Base-by-base conservation (phyloP, 1,140 invertebrate genomes). In the Euborellia annulipes region DNA sequence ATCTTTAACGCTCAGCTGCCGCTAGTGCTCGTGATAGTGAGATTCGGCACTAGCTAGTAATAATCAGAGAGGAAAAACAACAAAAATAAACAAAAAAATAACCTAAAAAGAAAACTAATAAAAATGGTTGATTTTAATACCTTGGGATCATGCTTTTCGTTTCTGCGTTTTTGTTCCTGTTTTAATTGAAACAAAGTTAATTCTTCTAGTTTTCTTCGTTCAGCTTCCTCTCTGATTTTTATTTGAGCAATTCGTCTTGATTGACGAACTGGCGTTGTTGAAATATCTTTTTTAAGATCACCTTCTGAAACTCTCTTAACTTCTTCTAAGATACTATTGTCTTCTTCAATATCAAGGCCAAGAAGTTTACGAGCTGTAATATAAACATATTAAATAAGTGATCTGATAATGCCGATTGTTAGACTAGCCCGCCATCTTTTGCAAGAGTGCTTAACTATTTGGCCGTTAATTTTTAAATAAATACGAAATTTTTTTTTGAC, bases 171-270 rank as follows among this genome's bases (percentile, higher is more conserved):
- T 32, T 71, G 65, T 53, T 74, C 71, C 51, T 72, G 71, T 52
- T 77, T 79, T 22, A 76, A 59, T 17, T 74, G 69, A 3, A 67
- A 61, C 37, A 79, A 58, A 0, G 73, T 69, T 2, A 78, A 72
- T 54, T 85, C 80, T 53, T 86, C 81, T 19, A 78, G 58, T 51
- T 78, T 72, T 36, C 79, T 67, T 7, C 79, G 58, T 43, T 88
- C 81, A 0, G 79, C 78, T 59, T 85, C 82, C 56, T 87, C 83
- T 48, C 79, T 82, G 40, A 88, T 85, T 52, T 87, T 85, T 48
- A 86, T 70, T 55, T 87, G 83, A 0, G 85, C 85, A 53, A 90
- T 85, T 41, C 85, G 66, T 3, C 84, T 67, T 6, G 82, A 86
- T 53, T 82, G 79, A 14, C 84, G 62, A 2, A 85, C 75, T 0